Evolutionary conservation across 2,113 vertebrate species (phyloP), one percentile per base, ranked within the genome.

Genomic region (Triplophysa siluroides): DNA sequence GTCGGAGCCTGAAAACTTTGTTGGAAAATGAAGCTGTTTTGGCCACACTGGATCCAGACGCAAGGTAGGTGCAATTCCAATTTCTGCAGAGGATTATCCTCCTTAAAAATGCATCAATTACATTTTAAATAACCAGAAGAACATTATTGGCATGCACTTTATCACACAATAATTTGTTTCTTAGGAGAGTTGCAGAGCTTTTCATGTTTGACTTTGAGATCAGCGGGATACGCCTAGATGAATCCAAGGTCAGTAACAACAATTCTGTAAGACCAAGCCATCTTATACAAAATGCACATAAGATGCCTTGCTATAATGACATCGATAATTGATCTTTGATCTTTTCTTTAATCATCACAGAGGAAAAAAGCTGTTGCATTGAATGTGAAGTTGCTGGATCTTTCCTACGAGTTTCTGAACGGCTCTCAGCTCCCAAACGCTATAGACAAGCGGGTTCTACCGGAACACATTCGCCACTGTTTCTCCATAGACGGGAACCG

Each of bases 191-290:
- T 66, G 97, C 96, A 13, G 97, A 98, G 88, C 91, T 99, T 80
- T 98, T 99, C 89, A 93, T 98, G 95, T 97, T 98, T 81, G 97
- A 99, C 92, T 99, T 99, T 93, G 96, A 98, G 88, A 98, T 98
- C 87, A 99, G 97, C 88, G 97, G 97, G 85, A 99, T 99, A 90
- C 97, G 98, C 89, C 90, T 99, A 84, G 94, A 96, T 91, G 92
- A 95, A 87, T 93, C 95, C 87, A 94, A 96, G 94, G 97, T 97
- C 92, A 91, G 84, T 80, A 80, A 71, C 18, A 7, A 16, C 13
- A 47, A 41, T 41, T 8, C 67, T 69, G 23, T 21, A 60, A 60
- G 5, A 11, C 5, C 41, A 58, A 58, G 8, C 54, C 19, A n/a
- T 58, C 19, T n/a, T 16, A 56, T 21, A 21, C 29, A 60, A 60